Evolutionary conservation across 2,888 invertebrate genomes (phyloP).

Genomic region (Sarcophaga variegata): DNA sequence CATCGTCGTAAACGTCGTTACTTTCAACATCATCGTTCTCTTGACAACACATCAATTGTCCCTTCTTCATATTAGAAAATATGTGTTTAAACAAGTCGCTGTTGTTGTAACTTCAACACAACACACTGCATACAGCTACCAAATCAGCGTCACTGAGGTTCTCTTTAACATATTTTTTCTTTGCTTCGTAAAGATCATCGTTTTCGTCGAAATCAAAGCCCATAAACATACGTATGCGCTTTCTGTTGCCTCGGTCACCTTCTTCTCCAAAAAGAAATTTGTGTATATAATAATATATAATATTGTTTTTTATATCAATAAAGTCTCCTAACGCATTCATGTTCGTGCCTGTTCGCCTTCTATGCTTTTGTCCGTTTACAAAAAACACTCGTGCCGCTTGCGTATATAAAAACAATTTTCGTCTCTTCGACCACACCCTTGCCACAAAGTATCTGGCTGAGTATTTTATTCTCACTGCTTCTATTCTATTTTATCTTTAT

Average conservation of each 20-base stretch:
- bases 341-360: too few relatives aligned
- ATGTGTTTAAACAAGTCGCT: constrained; percentile 35
- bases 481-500: too few relatives aligned
- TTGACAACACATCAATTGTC: neutral
- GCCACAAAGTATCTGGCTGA: too few relatives aligned
- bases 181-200: neutral
- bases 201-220: constrained; percentile 27
- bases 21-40: constrained; percentile 25
- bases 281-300: too few relatives aligned
- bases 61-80: constrained; percentile 23
- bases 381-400: too few relatives aligned
- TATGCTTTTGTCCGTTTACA: too few relatives aligned
- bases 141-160: constrained; percentile 44
- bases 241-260: constrained; percentile 16
- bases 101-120: constrained; percentile 26
- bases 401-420: too few relatives aligned
- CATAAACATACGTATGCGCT: neutral
- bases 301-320: neutral
- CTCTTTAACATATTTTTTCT: constrained; percentile 5
- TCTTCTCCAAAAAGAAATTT: constrained; percentile 14
- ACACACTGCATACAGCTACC: constrained; percentile 37
- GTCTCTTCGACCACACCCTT: too few relatives aligned
- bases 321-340: neutral
- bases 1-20: constrained; percentile 10
- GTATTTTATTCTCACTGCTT: too few relatives aligned